Conservation (phyloP, 2,888 invertebrate species). For the Drosophila tripunctata region DNA sequence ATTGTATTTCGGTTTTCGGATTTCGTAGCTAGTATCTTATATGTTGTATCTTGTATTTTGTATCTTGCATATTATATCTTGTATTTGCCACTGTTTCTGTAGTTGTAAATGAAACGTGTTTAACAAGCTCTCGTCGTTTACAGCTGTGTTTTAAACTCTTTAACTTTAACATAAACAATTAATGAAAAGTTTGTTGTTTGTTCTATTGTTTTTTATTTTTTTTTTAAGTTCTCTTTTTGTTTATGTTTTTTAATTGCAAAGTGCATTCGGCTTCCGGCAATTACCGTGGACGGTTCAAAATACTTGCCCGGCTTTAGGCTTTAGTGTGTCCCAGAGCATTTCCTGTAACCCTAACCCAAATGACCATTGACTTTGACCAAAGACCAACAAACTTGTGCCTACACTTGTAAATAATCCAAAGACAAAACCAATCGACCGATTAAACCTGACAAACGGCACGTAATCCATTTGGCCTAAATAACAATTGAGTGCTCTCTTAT, state of each 20-base stretch:
- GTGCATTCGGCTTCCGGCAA: conserved; percentile 76
- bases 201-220: background rate
- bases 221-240: background rate
- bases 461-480: conserved; percentile 22
- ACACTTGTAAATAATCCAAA: background rate
- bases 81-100: conserved; percentile 8
- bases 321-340: conserved; percentile 68
- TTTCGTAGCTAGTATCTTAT: background rate
- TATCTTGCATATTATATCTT: conserved; percentile 1
- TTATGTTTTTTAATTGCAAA: conserved; percentile 68
- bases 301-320: conserved; percentile 39
- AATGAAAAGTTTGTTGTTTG: conserved; percentile 55
- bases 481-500: too few species aligned
- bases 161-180: conserved; percentile 57
- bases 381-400: conserved; percentile 9
- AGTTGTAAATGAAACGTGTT: conserved; percentile 72
- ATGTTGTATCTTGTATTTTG: background rate
- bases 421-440: background rate
- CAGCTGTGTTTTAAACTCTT: conserved; percentile 32
- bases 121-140: conserved; percentile 36
- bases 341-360: conserved; percentile 76
- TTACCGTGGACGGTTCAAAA: conserved; percentile 64
- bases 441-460: conserved; percentile 4
- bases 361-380: conserved; percentile 70
- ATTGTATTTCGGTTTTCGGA: conserved; percentile 5